Base-by-base conservation (phyloP, 2,113 vertebrate species). In the Sphyrna mokarran region DNA sequence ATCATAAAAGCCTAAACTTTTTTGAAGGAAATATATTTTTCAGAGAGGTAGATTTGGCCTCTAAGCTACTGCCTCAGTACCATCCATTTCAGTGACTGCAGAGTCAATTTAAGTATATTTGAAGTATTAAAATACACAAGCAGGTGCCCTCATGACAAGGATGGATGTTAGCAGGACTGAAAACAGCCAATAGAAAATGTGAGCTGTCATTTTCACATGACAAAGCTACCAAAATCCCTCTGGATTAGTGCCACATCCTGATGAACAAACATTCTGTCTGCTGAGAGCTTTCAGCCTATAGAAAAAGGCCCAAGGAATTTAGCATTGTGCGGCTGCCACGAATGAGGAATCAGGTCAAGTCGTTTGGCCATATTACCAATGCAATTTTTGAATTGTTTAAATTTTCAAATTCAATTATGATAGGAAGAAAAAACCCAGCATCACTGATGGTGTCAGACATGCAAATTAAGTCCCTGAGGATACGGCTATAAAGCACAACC, bases 131-230 rank as follows among this genome's bases (percentile, higher is more conserved):
- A 96, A 96, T 97, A 97, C 96, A 97, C 96, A 97, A 97, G 97
- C 96, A 96, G 97, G 96, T 95, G 96, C 97, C 97, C 97, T 96
- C 86, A 89, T 97, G 97, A 97, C 97, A 97, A 96, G 97, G 97
- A 97, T 96, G 96, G 97, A 96, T 97, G 96, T 96, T 94, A 96
- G 97, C 96, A 95, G 96, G 94, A 96, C 96, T 96, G 96, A 96
- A 96, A 97, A 97, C 97, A 97, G 96, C 97, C 96, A 96, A 96
- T 96, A 95, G 97, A 97, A 98, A 97, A 97, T 97, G 97, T 96
- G 96, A 97, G 96, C 97, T 97, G 97, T 97, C 98, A 97, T 97
- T 97, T 97, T 97, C 97, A 97, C 97, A 97, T 97, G 97, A 97
- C 97, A 98, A 97, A 97, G 96, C 96, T 96, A 96, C 97, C 97